These are phyloP conservation scores for Phaetusa simplex DNA, from an alignment of 2,113 vertebrate species.

Conservation along the genomic window DNA sequence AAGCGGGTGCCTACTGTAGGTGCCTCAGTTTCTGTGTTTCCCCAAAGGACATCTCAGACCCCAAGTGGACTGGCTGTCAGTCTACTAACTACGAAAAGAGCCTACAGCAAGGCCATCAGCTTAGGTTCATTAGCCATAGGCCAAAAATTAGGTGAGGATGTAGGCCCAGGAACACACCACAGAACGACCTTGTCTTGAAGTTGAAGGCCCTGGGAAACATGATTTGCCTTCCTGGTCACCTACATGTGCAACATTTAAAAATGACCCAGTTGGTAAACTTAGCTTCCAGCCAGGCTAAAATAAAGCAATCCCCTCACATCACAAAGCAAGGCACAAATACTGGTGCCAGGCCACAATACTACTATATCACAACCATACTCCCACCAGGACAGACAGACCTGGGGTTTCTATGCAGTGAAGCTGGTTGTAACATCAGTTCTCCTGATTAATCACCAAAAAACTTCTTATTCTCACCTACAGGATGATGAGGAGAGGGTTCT, in stretches of 20 bases:
- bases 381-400: neutral
- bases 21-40: neutral
- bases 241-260: neutral
- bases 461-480: neutral
- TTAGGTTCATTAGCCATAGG: neutral
- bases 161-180: neutral
- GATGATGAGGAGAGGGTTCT: neutral
- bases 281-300: neutral
- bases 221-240: neutral
- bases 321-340: neutral
- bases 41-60: neutral
- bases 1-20: neutral
- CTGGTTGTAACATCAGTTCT: neutral
- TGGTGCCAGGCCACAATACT: neutral
- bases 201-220: neutral
- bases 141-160: neutral
- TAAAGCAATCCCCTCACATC: neutral
- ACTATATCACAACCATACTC: neutral
- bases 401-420: neutral
- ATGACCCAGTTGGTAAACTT: neutral
- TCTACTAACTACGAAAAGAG: neutral
- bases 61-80: neutral
- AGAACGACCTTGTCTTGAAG: neutral
- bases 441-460: neutral
- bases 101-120: neutral